Base-by-base conservation (phyloP, 2,797 vertebrate genomes). In the Anguilla megastoma region DNA sequence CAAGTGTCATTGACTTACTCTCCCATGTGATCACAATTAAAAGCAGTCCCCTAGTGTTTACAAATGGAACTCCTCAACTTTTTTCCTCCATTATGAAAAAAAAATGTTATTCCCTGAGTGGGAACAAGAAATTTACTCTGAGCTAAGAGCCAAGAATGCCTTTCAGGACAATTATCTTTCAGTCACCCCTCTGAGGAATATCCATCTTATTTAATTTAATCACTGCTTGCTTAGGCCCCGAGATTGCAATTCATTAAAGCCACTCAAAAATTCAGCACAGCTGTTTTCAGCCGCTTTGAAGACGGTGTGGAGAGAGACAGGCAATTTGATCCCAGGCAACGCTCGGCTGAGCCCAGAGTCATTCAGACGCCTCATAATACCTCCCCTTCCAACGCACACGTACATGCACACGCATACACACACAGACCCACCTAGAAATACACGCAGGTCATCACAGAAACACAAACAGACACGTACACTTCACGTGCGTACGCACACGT, bases 121-220 rank as follows among this genome's bases (percentile, higher is more conserved):
- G 85, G 82, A 16, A 83, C 24, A 3, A n/a, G 16, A 48, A 1
- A 83, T 58, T 2, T 90, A 87, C 0, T 27, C 24, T 84, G 71
- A 89, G 87, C 88, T 5, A 48, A 76, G 33, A 76, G 36, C 12
- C 74, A 82, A 89, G 16, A 8, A 27, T 89, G 87, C 86, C 92
- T 96, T 95, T 92, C 91, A 93, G 93, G 94, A 94, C 93, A 94
- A 93, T 92, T 90, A 91, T 94, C 93, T 95, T 96, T 95, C 93
- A 92, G 93, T 92, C 93, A 96, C 97, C 91, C 91, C 97, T 97
- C 97, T 90, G 89, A 96, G 97, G 96, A 97, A 96, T 97, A 97
- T 97, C 97, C 96, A 96, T 97, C 95, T 95, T 96, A 96, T 96
- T 97, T 95, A 93, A 96, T 97, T 97, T 97, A 97, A 97, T 97